Conservation (phyloP, 2,113 vertebrate species). For the Sander lucioperca region DNA sequence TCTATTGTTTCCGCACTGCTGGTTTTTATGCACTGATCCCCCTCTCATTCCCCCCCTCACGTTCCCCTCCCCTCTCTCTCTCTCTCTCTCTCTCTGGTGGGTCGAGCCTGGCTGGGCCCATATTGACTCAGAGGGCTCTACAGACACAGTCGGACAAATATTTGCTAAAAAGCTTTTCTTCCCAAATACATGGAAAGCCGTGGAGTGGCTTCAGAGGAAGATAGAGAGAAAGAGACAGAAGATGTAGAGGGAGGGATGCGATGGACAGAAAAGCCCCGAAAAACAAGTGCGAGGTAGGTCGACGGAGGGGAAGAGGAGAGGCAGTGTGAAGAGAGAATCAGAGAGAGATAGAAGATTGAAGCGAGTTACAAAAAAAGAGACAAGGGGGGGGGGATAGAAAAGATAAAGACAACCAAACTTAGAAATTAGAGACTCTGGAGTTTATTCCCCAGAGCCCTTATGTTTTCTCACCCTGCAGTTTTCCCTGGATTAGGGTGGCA, state of each 20-base stretch:
- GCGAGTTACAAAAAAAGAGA: slow-evolving; percentile 22
- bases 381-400: not conserved
- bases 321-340: not conserved
- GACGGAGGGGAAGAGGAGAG: not conserved
- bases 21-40: slow-evolving; percentile 73
- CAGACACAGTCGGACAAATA: slow-evolving; percentile 81
- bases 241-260: slow-evolving; percentile 43
- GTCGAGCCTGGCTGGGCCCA: slow-evolving; percentile 62
- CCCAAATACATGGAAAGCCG: slow-evolving; percentile 74
- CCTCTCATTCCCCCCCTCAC: not conserved
- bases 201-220: slow-evolving; percentile 62
- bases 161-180: slow-evolving; percentile 85
- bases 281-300: slow-evolving; percentile 11
- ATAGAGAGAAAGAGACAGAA: slow-evolving; percentile 50
- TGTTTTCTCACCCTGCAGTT: too few relatives aligned
- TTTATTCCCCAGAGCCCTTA: too few relatives aligned
- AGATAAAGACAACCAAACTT: not conserved
- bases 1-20: slow-evolving; percentile 77
- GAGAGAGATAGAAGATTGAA: slow-evolving; percentile 25
- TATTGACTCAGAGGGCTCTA: slow-evolving; percentile 79
- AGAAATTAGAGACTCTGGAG: too few relatives aligned
- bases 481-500: too few relatives aligned
- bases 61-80: not conserved
- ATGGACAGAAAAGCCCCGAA: slow-evolving; percentile 20
- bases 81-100: slow-evolving; percentile 16